Percentiles rank a stretch among this genome's conserved stretches.
phyloP scores from a whole-genome alignment of 1,140 invertebrate species.

The Pseudomyrmex flavicornis region DNA sequence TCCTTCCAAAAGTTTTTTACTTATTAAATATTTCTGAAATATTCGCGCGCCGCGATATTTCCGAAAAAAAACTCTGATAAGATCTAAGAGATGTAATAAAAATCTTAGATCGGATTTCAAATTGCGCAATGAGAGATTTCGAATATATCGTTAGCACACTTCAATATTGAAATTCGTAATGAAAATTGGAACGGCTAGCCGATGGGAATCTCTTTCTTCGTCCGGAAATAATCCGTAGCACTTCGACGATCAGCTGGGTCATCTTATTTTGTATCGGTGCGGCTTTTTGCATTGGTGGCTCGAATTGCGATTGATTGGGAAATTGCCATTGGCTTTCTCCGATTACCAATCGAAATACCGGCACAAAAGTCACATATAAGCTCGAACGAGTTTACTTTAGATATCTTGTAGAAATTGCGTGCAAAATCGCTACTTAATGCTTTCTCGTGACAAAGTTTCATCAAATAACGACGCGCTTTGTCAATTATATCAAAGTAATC shows the following conservation, averaged over 20 bases:
- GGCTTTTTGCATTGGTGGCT: slow-evolving; percentile 51
- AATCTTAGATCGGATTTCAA: background rate
- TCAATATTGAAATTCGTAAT: slow-evolving; percentile 35
- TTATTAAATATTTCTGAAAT: background rate
- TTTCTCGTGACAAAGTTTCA: slow-evolving; percentile 2
- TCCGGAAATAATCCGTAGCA: slow-evolving; percentile 73
- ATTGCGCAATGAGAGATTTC: slow-evolving; percentile 15
- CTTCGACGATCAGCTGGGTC: slow-evolving; percentile 75
- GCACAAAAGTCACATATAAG: slow-evolving; percentile 23
- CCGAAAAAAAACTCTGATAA: background rate
- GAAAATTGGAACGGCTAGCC: slow-evolving; percentile 49
- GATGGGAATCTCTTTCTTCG: slow-evolving; percentile 54
- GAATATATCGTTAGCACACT: slow-evolving; percentile 40
- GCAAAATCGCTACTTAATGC: slow-evolving; percentile 2
- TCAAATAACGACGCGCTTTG: slow-evolving; percentile 3
- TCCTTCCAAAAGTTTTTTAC: background rate
- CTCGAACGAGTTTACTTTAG: slow-evolving; percentile 1
- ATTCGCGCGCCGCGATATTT: background rate
- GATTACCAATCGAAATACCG: slow-evolving; percentile 21
- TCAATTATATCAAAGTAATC: background rate
- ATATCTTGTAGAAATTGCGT: slow-evolving; percentile 14
- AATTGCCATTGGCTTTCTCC: slow-evolving; percentile 48
- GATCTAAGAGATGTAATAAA: background rate
- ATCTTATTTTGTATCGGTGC: slow-evolving; percentile 67
- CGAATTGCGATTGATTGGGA: slow-evolving; percentile 66